These are phyloP conservation scores for Seriola rivoliana DNA, from an alignment of 2,113 vertebrate species.

Conservation along the genomic window DNA sequence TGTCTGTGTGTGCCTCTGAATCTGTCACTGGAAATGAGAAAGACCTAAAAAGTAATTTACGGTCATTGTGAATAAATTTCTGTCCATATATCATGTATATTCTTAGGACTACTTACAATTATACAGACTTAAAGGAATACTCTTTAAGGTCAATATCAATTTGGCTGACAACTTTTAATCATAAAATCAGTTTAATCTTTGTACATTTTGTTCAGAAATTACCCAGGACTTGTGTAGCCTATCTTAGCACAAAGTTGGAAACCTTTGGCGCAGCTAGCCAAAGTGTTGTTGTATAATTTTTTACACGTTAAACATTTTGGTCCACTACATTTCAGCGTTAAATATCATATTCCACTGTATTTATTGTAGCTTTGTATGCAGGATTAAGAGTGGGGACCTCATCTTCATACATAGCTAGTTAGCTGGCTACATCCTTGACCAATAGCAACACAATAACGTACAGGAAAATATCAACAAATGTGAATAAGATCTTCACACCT, in stretches of 20 bases:
- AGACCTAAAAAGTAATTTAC: neutral
- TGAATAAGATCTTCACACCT: too few relatives aligned
- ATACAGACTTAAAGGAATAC: neutral
- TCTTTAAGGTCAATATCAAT: too few relatives aligned
- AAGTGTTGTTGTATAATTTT: too few relatives aligned
- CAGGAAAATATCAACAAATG: too few relatives aligned
- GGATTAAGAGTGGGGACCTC: too few relatives aligned
- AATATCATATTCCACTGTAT: too few relatives aligned
- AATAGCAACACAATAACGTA: neutral
- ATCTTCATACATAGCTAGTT: neutral
- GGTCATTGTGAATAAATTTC: neutral
- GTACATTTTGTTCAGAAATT: neutral
- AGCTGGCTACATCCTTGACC: neutral
- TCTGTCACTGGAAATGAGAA: constrained; percentile 1
- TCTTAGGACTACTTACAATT: neutral
- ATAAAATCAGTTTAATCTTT: neutral
- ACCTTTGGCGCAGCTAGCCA: too few relatives aligned
- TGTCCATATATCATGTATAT: neutral
- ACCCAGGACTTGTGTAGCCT: neutral
- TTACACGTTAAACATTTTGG: neutral
- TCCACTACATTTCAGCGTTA: too few relatives aligned
- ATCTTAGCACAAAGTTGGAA: too few relatives aligned
- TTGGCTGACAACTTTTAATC: too few relatives aligned
- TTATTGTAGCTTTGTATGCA: too few relatives aligned
- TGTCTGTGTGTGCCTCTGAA: constrained; percentile 24